phyloP scores from a whole-genome alignment of 2,888 invertebrate species.

The Meloe dianella region DNA sequence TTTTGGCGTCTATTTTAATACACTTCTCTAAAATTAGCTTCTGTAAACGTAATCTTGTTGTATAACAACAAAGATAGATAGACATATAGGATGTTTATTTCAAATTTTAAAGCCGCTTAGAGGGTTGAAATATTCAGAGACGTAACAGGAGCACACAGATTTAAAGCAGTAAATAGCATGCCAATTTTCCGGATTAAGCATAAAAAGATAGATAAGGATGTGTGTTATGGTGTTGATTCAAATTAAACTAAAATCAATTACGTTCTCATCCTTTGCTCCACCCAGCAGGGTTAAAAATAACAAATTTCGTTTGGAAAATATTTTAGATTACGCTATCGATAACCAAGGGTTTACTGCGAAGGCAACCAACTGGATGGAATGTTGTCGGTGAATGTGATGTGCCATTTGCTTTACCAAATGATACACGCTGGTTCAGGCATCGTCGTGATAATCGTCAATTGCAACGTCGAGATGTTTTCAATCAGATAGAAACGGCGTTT shows the following conservation, averaged over 20 bases:
- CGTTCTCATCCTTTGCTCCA: too few species aligned
- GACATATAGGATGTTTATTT: constrained; percentile 20
- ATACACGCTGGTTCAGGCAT: constrained; percentile 56
- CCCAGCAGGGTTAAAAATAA: too few species aligned
- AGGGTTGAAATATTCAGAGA: constrained; percentile 34
- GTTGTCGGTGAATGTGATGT: constrained; percentile 66
- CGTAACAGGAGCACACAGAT: constrained; percentile 30
- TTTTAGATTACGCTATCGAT: constrained; percentile 65
- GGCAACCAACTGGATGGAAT: constrained; percentile 66
- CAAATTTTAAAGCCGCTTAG: constrained; percentile 32
- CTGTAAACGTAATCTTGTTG: not conserved
- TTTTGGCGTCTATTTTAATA: not conserved
- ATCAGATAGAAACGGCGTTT: constrained; percentile 35
- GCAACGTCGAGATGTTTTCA: constrained; percentile 63
- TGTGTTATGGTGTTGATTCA: not conserved
- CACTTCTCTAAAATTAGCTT: too few species aligned
- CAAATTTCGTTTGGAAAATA: not conserved
- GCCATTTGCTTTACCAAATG: constrained; percentile 62
- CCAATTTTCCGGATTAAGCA: constrained; percentile 22
- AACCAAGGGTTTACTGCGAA: constrained; percentile 65
- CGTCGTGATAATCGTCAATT: constrained; percentile 58
- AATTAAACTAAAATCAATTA: not conserved
- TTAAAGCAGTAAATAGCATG: constrained; percentile 9
- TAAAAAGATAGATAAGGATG: not conserved
- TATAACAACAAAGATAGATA: not conserved